phyloP scores from a whole-genome alignment of 2,888 invertebrate genomes.

The Rhogogaster chlorosoma region DNA sequence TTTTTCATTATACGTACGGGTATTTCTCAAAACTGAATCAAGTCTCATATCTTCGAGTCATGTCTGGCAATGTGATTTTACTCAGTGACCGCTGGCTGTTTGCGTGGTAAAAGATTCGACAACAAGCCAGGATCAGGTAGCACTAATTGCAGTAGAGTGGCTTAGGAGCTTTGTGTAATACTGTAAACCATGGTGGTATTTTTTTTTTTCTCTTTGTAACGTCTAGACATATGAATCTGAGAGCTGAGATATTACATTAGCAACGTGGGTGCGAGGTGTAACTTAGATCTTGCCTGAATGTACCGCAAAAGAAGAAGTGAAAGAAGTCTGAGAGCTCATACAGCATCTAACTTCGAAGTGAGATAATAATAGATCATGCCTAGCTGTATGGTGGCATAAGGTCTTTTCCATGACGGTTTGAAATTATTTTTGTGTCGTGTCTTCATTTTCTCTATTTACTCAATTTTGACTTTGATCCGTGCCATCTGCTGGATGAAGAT shows the following conservation, averaged over 20 bases:
- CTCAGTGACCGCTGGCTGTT: too few relatives aligned
- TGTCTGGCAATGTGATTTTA: too few relatives aligned
- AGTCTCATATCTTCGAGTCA: too few relatives aligned
- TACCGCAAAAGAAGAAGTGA: neutral
- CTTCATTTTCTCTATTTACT: neutral
- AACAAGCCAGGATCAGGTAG: too few relatives aligned
- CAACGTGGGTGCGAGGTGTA: neutral
- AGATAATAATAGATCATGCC: neutral
- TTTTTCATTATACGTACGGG: too few relatives aligned
- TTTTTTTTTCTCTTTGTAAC: neutral
- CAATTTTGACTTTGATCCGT: neutral
- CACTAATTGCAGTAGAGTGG: too few relatives aligned
- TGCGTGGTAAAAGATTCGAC: too few relatives aligned
- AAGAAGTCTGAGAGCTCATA: neutral
- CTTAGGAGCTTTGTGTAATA: too few relatives aligned
- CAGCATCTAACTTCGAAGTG: neutral
- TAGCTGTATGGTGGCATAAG: neutral
- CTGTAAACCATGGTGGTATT: neutral
- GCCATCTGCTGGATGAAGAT: neutral
- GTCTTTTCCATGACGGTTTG: neutral
- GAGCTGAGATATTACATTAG: neutral
- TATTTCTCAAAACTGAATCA: too few relatives aligned
- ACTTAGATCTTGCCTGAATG: neutral
- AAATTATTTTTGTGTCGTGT: neutral
- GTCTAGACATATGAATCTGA: neutral